Evolutionary conservation across 2,113 vertebrate genomes (phyloP).

Genomic region (Kryptolebias marmoratus): DNA sequence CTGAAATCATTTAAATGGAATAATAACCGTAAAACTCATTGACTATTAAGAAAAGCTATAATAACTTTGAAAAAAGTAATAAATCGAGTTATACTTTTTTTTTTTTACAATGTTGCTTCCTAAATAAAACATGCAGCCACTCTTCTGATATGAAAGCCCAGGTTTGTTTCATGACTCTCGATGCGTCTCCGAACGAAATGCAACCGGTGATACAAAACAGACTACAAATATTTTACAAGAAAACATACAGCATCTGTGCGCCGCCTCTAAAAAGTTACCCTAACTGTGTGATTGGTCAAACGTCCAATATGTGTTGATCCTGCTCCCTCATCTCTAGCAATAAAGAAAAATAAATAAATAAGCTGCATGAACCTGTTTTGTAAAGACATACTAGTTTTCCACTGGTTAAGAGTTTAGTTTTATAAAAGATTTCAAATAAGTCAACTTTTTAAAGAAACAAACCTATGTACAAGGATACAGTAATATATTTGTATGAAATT

Average conservation of each 20-base stretch:
- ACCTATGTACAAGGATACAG: constrained; percentile 66
- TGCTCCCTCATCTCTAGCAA: constrained; percentile 45
- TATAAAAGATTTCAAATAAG: constrained; percentile 60
- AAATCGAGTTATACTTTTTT: constrained; percentile 21
- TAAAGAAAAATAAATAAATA: constrained; percentile 41
- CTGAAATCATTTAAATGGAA: constrained; percentile 30
- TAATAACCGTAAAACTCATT: constrained; percentile 39
- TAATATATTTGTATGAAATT: constrained; percentile 57
- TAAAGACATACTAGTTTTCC: constrained; percentile 74
- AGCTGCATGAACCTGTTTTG: constrained; percentile 61
- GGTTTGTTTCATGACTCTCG: background rate
- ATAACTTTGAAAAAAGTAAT: constrained; percentile 4
- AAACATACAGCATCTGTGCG: constrained; percentile 12
- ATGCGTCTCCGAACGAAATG: background rate
- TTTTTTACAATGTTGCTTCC: constrained; percentile 19
- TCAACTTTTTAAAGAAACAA: constrained; percentile 54
- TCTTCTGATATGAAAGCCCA: constrained; percentile 24
- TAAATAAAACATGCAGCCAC: constrained; percentile 55
- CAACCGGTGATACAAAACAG: background rate
- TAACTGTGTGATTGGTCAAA: constrained; percentile 66
- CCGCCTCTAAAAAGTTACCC: constrained; percentile 18
- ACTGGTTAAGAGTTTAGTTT: constrained; percentile 71
- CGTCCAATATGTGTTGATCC: constrained; percentile 59
- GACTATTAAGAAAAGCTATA: constrained; percentile 48
- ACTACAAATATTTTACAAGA: constrained; percentile 24